phyloP scores from a whole-genome alignment of 2,113 vertebrate species.

The Colinus virginianus region DNA sequence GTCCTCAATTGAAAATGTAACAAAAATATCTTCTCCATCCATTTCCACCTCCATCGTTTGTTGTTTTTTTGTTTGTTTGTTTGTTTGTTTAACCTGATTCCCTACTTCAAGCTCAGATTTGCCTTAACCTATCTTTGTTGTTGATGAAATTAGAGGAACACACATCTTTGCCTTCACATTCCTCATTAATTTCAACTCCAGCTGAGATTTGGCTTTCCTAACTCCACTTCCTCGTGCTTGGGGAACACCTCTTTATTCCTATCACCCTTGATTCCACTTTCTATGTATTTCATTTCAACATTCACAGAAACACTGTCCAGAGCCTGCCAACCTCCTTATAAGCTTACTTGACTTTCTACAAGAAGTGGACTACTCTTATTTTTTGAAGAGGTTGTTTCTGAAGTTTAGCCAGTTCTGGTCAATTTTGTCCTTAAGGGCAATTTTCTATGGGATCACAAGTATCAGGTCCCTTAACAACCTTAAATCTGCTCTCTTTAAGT shows the following conservation, averaged over 20 bases:
- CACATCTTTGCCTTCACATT: not conserved
- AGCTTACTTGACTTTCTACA: not conserved
- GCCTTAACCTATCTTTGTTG: not conserved
- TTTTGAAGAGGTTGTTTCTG: not conserved
- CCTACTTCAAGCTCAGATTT: accelerated
- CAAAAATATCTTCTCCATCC: accelerated
- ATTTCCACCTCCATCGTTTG: accelerated
- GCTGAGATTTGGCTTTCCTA: not conserved
- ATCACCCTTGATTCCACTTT: not conserved
- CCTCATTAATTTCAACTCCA: not conserved
- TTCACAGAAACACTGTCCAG: not conserved
- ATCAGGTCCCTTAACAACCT: not conserved
- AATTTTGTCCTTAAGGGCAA: not conserved
- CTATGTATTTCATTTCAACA: not conserved
- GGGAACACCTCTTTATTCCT: not conserved
- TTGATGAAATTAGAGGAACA: not conserved
- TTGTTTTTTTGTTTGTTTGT: not conserved
- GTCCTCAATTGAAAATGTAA: not conserved
- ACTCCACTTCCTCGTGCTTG: accelerated
- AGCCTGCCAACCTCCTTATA: accelerated
- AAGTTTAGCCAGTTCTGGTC: not conserved
- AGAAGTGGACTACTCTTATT: accelerated
- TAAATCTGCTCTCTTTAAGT: not conserved
- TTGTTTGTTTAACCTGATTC: not conserved
- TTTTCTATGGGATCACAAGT: not conserved